phyloP scores from a whole-genome alignment of 1,140 invertebrate genomes.

The Heterodera schachtii region DNA sequence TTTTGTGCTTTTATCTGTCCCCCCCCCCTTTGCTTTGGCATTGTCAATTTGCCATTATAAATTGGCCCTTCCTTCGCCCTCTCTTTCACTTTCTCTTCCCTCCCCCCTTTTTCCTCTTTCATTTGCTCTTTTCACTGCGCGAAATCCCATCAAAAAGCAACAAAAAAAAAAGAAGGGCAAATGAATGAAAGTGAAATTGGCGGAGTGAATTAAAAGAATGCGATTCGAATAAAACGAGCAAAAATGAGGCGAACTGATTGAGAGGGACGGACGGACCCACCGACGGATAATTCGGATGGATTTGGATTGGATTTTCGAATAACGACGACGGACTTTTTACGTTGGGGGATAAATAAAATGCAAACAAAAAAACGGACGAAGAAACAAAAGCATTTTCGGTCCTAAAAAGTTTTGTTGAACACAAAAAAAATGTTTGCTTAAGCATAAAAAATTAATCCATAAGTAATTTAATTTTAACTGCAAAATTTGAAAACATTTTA shows the following conservation, averaged over 20 bases:
- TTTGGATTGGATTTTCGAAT: background rate
- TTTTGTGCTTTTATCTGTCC: too few species aligned
- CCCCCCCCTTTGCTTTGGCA: too few species aligned
- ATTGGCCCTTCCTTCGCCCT: background rate
- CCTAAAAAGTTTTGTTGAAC: background rate
- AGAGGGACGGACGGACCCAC: background rate
- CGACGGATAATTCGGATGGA: background rate
- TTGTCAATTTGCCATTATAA: background rate
- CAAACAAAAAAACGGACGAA: background rate
- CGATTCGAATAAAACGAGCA: background rate
- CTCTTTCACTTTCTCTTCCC: too few species aligned
- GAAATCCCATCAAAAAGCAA: background rate
- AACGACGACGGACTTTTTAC: background rate
- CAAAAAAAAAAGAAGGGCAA: background rate
- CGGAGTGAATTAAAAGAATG: background rate
- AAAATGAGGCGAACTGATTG: background rate
- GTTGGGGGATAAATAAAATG: background rate
- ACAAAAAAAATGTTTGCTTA: background rate
- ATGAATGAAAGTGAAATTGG: background rate
- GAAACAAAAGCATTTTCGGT: background rate
- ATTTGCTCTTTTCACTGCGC: background rate
- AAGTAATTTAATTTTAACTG: background rate
- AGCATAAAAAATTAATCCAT: background rate
- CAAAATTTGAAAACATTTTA: background rate
- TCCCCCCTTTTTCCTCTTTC: too few species aligned